Evolutionary conservation across 92 coral and sea anemone species (phyloP).

Genomic region (Bergia sp.): DNA sequence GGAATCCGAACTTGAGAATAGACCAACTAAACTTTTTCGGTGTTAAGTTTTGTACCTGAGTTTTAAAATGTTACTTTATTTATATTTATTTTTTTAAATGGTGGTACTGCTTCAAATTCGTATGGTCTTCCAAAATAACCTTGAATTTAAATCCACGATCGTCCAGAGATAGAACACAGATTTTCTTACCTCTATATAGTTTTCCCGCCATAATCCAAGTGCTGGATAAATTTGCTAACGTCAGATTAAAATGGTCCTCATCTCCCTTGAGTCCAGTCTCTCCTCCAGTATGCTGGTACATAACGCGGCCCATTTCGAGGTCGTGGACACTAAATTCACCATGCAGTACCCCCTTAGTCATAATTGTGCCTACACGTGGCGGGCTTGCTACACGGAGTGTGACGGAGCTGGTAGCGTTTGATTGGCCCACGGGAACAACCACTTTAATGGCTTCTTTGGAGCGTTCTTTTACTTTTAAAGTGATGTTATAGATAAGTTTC

Average conservation of each 20-base stretch:
- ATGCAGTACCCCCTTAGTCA: slow-evolving; percentile 72
- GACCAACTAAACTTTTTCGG: no score
- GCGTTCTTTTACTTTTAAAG: slow-evolving; percentile 84
- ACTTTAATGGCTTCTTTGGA: slow-evolving; percentile 76
- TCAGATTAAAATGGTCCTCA: slow-evolving; percentile 82
- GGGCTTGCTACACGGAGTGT: slow-evolving; percentile 76
- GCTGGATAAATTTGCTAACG: slow-evolving; percentile 70
- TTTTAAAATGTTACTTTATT: no score
- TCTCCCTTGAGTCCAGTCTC: slow-evolving; percentile 95
- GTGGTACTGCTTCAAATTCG: no score
- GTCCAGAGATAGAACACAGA: background rate
- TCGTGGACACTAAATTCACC: slow-evolving; percentile 77
- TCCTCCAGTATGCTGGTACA: slow-evolving; percentile 88
- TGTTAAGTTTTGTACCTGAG: no score
- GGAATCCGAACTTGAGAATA: no score
- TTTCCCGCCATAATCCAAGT: slow-evolving; percentile 70
- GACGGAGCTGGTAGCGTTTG: slow-evolving; percentile 56
- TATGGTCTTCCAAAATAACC: no score
- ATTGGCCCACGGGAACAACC: slow-evolving; percentile 46
- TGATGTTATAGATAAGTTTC: slow-evolving; percentile 59
- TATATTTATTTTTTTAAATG: no score
- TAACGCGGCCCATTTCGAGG: slow-evolving; percentile 73
- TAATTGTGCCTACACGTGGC: slow-evolving; percentile 89
- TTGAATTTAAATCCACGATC: background rate
- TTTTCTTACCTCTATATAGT: slow-evolving; percentile 69